Conservation (phyloP, 2,113 vertebrate species). For the Sporophila hypoxantha region DNA sequence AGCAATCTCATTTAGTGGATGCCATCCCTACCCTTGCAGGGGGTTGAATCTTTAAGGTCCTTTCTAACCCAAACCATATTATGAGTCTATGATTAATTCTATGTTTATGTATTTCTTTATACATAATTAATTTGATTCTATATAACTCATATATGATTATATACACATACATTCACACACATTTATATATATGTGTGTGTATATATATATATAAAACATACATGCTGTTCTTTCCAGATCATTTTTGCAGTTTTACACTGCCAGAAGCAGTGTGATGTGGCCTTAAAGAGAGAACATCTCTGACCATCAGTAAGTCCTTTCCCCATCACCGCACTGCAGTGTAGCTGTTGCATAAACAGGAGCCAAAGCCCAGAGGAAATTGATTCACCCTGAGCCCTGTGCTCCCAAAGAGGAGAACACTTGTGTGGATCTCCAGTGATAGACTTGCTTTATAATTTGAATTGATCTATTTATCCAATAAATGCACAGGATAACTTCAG, state of each 20-base stretch:
- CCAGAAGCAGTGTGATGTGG: neutral
- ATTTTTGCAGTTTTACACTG: neutral
- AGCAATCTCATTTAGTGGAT: neutral
- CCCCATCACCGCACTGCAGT: accelerated
- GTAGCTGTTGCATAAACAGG: neutral
- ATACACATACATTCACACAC: no score
- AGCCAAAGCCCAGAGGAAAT: neutral
- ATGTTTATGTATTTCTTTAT: neutral
- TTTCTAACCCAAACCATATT: neutral
- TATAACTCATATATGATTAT: neutral
- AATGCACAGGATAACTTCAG: neutral
- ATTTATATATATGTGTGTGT: no score
- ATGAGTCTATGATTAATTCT: neutral
- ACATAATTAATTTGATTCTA: neutral
- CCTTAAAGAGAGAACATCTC: neutral
- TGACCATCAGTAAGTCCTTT: neutral
- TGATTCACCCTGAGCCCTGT: neutral
- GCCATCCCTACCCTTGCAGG: neutral
- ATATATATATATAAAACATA: neutral
- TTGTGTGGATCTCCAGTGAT: neutral
- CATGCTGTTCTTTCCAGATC: neutral
- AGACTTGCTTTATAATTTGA: neutral
- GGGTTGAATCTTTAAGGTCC: neutral
- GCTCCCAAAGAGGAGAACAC: neutral
- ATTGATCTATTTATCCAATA: neutral